Evolutionary conservation across 2,113 vertebrate species (phyloP), one percentile per base, ranked within the genome.

Genomic region (Malurus alboscapulatus): DNA sequence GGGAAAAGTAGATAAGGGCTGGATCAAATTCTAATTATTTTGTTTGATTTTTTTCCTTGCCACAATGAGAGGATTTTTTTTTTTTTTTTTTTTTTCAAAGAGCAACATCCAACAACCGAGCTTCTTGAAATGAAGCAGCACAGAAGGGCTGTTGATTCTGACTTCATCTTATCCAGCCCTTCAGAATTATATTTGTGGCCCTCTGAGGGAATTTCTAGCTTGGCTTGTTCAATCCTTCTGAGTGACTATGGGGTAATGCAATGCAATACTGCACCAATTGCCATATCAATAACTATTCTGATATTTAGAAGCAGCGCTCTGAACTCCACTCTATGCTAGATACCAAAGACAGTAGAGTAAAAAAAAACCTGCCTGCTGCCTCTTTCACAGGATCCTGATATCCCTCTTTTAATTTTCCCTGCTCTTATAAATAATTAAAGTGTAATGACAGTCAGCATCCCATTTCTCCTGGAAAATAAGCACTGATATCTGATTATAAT

Each of bases 11-110:
- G 87, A 82, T 66, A 90, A 94, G 62, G 58, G 14, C 12, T 69
- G 34, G 45, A 91, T 93, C 45, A 89, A 89, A 87, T 89, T 87
- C 76, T 82, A 91, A 78, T 95, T 79, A 65, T 91, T 91, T 84
- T 74, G 21, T 92, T 92, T 93, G 48, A 82, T 78, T 82, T 92
- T 92, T 87, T 91, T 32, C 45, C 36, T 68, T 75, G 15, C 10
- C 17, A 61, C 25, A 85, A 44, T 53, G 24, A 82, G 15, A 36
- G 38, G 38, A 38, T 38, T 38, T 38, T 38, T 38, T 38, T 38
- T 38, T 34, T 34, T 34, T 34, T 34, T 34, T 34, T 38, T 38
- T 38, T 38, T 38, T 38, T 89, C 48, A 57, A 78, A 82, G 40
- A 72, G 14, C 26, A 87, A 30, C 40, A 32, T 61, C 82, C 30